Percentiles rank a stretch among this genome's conserved stretches.
These are phyloP conservation scores for Tholera decimalis DNA, from an alignment of 2,888 invertebrate genomes.

Conservation along the genomic window DNA sequence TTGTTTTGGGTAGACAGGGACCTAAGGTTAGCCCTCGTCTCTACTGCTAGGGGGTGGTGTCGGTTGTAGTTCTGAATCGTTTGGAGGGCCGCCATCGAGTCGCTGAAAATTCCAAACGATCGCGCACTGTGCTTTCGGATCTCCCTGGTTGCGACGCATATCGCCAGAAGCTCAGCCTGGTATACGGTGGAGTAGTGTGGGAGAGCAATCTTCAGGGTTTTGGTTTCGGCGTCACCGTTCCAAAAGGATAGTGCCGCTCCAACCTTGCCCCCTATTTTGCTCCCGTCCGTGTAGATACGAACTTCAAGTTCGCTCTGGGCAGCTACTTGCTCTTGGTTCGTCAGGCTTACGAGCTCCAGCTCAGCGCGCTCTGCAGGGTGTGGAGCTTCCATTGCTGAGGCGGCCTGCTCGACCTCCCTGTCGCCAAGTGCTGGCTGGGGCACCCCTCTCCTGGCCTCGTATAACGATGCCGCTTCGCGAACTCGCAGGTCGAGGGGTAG, in stretches of 20 bases:
- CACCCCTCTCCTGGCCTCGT: constrained; percentile 4
- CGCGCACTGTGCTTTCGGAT: not conserved
- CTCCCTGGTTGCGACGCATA: not conserved
- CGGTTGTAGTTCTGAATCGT: not conserved
- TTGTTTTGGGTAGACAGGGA: not conserved
- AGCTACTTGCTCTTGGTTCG: too few relatives aligned
- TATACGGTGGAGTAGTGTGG: not conserved
- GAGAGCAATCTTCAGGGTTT: not conserved
- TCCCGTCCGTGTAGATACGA: too few relatives aligned
- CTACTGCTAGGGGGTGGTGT: not conserved
- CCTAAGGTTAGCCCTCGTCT: too few relatives aligned
- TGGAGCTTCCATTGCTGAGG: too few relatives aligned
- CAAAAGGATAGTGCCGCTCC: too few relatives aligned
- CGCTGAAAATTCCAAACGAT: not conserved
- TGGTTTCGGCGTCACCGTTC: not conserved
- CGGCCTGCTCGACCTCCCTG: too few relatives aligned
- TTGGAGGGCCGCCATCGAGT: not conserved
- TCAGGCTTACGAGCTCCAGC: too few relatives aligned
- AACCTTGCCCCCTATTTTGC: too few relatives aligned
- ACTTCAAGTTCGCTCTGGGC: too few relatives aligned
- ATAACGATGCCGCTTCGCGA: constrained; percentile 5
- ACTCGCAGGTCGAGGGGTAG: too few relatives aligned
- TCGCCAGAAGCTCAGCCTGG: constrained; percentile 1
- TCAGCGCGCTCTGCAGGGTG: too few relatives aligned
- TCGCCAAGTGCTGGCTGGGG: not conserved